phyloP scores from a whole-genome alignment of 2,888 invertebrate genomes.

The Synanthedon formicaeformis region DNA sequence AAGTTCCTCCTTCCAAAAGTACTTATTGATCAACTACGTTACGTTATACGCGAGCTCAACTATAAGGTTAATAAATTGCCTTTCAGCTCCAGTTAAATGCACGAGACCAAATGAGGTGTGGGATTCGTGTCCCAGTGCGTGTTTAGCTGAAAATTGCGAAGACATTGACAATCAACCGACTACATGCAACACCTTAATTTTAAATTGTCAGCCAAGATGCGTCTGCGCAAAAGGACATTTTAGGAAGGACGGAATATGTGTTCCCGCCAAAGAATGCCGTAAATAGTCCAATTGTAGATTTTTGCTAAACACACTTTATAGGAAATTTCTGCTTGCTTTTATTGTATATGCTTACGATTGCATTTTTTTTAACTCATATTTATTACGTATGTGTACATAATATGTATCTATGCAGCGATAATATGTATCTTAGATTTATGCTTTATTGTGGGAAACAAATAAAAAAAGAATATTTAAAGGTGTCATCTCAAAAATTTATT shows the following conservation, averaged over 20 bases:
- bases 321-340: too few species aligned
- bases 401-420: too few species aligned
- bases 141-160: constrained; percentile 6
- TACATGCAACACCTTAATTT: constrained; percentile 3
- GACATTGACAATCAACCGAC: constrained; percentile 3
- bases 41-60: background rate
- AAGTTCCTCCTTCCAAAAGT: background rate
- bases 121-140: constrained; percentile 5
- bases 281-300: background rate
- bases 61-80: background rate
- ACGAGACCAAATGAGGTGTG: constrained; percentile 7
- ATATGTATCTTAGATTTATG: too few species aligned
- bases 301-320: too few species aligned
- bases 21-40: background rate
- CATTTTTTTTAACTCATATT: too few species aligned
- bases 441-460: too few species aligned
- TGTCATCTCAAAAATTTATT: background rate
- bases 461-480: background rate
- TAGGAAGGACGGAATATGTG: constrained; percentile 6
- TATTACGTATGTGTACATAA: too few species aligned
- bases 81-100: constrained; percentile 8
- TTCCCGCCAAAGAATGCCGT: constrained; percentile 5
- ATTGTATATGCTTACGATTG: too few species aligned
- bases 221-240: constrained; percentile 6
- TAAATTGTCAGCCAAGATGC: constrained; percentile 9